A percentile compares a stretch with the other conserved stretches of the same genome.
phyloP scores from a whole-genome alignment of 2,113 vertebrate genomes.

The Himantopus leucocephalus region DNA sequence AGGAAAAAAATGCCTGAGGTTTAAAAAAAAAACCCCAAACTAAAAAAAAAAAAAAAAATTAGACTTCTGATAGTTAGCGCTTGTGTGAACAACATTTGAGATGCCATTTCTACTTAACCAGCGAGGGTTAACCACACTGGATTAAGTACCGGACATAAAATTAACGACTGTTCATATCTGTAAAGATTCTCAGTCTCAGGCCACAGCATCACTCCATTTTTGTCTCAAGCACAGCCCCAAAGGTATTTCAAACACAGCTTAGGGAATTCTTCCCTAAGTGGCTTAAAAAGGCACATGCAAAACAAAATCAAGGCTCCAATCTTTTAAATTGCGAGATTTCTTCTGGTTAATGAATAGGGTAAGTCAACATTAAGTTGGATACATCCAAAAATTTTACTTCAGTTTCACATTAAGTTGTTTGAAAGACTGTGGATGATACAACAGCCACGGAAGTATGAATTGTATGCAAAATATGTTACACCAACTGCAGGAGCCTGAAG shows the following conservation, averaged over 20 bases:
- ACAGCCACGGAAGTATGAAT: fast-evolving
- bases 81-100: not conserved
- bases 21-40: not conserved
- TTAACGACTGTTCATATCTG: not conserved
- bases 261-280: not conserved
- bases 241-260: not conserved
- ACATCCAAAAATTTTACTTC: not conserved
- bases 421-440: not conserved
- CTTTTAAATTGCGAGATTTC: not conserved
- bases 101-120: not conserved
- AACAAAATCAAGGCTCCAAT: not conserved
- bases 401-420: not conserved
- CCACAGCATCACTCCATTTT: not conserved
- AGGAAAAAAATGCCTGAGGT: not conserved
- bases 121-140: not conserved
- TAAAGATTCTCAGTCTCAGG: not conserved
- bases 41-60: not conserved
- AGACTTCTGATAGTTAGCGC: not conserved
- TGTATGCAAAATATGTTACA: not conserved
- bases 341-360: not conserved
- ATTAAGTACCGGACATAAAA: not conserved
- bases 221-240: not conserved
- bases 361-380: not conserved
- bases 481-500: not conserved
- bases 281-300: not conserved